Evolutionary conservation across 2,888 invertebrate genomes (phyloP).

Genomic region (Acleris holmiana): DNA sequence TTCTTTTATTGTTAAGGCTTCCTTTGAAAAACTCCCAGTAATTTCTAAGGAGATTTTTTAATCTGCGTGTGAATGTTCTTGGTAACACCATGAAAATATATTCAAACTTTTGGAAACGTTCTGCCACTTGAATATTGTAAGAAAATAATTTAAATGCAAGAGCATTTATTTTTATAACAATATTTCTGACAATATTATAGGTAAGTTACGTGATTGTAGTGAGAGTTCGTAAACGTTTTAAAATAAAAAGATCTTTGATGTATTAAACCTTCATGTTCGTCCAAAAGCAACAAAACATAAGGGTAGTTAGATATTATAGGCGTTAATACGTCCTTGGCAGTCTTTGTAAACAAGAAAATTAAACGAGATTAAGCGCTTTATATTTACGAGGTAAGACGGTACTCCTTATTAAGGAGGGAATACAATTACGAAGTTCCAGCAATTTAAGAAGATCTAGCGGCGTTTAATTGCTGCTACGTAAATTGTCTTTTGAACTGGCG

Average conservation of each 20-base stretch:
- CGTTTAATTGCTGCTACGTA: constrained; percentile 73
- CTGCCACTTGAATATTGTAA: too few relatives aligned
- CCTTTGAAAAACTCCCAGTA: too few relatives aligned
- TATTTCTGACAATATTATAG: too few relatives aligned
- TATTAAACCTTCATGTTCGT: not conserved
- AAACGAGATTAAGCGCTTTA: constrained; percentile 68
- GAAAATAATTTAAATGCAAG: too few relatives aligned
- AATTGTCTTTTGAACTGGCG: constrained; percentile 73
- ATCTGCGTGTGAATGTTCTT: too few relatives aligned
- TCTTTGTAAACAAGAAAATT: constrained; percentile 69
- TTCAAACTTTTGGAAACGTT: too few relatives aligned
- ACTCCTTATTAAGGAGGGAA: constrained; percentile 68
- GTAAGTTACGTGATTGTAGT: too few relatives aligned
- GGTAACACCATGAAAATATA: too few relatives aligned
- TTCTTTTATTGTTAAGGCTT: too few relatives aligned
- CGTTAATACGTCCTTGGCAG: constrained; percentile 38
- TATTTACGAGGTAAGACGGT: constrained; percentile 71
- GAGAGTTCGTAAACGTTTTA: too few relatives aligned
- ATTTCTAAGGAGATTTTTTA: too few relatives aligned
- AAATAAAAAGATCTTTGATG: not conserved
- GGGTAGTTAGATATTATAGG: constrained; percentile 3
- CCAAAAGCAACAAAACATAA: not conserved
- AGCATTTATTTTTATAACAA: too few relatives aligned
- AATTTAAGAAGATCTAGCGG: constrained; percentile 72
- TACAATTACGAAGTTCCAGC: constrained; percentile 75